Evolutionary conservation across 2,797 vertebrate species (phyloP), one percentile per base, ranked within the genome.

Genomic region (Trematomus bernacchii): DNA sequence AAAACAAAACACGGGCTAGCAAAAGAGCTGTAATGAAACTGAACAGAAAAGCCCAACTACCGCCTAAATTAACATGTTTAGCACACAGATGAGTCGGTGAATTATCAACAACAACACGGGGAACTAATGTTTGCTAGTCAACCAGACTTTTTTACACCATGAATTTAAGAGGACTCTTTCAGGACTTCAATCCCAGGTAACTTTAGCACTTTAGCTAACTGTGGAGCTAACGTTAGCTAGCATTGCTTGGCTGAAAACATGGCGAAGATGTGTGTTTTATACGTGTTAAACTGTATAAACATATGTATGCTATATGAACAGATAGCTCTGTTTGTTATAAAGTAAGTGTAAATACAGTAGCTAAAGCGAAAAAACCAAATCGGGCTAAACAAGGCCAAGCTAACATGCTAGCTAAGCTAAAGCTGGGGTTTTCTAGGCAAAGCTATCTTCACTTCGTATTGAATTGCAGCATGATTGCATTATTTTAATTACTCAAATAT

Each of bases 181-280:
- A 94, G 84, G 93, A 94, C 70, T 94, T 94, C 86, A 94, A 94
- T 37, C 93, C 93, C 60, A 94, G 92, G 92, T 94, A 89, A 75
- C 52, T 76, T 23, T 67, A 77, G 62, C 69, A 2, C 15, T 6
- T 1, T 1, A 40, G 84, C 81, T 74, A 72, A 3, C 68, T 58
- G 11, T 42, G 37, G 11, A 12, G 72, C 63, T 58, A 37, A 37
- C 18, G 40, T 12, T 68, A 66, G 37, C 9, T 77, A 77, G 40
- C 73, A 3, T 15, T 2, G 37, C 40, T 16, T 37, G 10, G 12
- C 21, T 47, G 13, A 37, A 37, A 37, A 37, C 0, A 37, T 37
- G 7, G 33, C 8, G 8, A 37, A 37, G 33, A 37, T 37, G 33
- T 27, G 21, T 0, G 1, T 30, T 9, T 23, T 15, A 6, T 4